Conservation (phyloP, 1,140 invertebrate species). For the Venustaconcha ellipsiformis region DNA sequence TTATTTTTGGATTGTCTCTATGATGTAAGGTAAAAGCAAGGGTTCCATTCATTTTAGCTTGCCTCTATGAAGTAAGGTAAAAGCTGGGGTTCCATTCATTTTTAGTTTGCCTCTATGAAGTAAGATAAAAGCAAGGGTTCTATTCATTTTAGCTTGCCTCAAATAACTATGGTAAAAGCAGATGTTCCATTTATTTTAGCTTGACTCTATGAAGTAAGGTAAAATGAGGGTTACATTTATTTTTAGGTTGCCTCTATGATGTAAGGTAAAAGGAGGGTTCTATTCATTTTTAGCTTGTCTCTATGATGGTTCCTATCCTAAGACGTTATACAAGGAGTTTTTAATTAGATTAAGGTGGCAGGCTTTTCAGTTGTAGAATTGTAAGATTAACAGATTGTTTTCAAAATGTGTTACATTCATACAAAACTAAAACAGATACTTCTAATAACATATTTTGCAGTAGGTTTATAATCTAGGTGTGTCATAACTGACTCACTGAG, state of each 20-base stretch:
- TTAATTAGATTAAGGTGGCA: not conserved
- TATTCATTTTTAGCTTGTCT: too few species aligned
- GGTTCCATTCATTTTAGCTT: too few species aligned
- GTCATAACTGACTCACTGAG: too few species aligned
- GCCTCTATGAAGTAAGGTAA: too few species aligned
- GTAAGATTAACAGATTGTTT: not conserved
- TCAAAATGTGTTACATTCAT: not conserved
- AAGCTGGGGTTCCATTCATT: not conserved
- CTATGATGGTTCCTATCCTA: too few species aligned
- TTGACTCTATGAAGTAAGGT: too few species aligned
- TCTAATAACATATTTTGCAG: too few species aligned
- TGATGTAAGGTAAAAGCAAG: not conserved
- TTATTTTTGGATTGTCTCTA: too few species aligned
- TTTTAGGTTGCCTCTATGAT: too few species aligned
- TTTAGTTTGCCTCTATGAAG: not conserved
- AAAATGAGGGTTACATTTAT: not conserved
- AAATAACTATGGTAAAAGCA: not conserved
- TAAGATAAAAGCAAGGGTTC: not conserved
- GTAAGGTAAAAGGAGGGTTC: not conserved
- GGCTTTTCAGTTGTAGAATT: not conserved
- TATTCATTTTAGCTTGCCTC: too few species aligned
- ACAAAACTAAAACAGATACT: not conserved
- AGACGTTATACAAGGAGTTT: not conserved
- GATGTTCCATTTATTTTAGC: too few species aligned
- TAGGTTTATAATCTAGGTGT: too few species aligned